Evolutionary conservation across 92 coral and sea anemone species (phyloP), one percentile per base, ranked within the genome.

Genomic region (Epizoanthus fatuus): DNA sequence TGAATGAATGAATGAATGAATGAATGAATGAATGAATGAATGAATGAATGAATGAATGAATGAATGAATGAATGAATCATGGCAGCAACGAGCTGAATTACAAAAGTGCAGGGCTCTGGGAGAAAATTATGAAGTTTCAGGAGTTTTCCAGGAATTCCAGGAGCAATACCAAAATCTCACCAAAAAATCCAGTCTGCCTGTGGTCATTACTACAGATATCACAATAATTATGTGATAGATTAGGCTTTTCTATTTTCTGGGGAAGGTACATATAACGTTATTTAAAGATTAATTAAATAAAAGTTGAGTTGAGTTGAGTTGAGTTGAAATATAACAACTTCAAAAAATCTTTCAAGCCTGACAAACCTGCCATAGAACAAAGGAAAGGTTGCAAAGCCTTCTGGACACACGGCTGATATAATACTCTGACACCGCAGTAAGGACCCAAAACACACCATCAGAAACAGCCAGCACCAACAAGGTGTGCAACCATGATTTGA

Each of bases 351-450:
- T 15, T 63, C 12, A 32, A 25, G 42, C 22, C 15, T 51, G 17
- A 29, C 84, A 19, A 84, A 97, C 99, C 98, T 97, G 99, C 99
- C 99, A 97, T 10, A 93, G 81, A 4, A 97, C 95, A 90, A 93
- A 97, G 3, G 99, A 77, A n/a, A 97, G 83, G 67, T 97, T 97
- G 15, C 97, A 98, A 75, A 95, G 80, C 59, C 98, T 79, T 63
- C 99, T 97, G 14, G 99, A 97, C 40, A 95, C 93, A 58, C 93
- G 98, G 44, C 84, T 80, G 79, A 94, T 39, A n/a, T 78, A 89
- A 66, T 70, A 44, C 59, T 85, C 76, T 70, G 93, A 89, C 53
- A 73, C 56, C 29, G 84, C 85, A 60, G 94, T 87, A 11, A 86
- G 63, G n/a, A 74, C 40, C 95, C 95, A 94, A 80, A 90, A 84